Evolutionary conservation across 2,888 invertebrate genomes (phyloP).

Genomic region (Neoascia interrupta): DNA sequence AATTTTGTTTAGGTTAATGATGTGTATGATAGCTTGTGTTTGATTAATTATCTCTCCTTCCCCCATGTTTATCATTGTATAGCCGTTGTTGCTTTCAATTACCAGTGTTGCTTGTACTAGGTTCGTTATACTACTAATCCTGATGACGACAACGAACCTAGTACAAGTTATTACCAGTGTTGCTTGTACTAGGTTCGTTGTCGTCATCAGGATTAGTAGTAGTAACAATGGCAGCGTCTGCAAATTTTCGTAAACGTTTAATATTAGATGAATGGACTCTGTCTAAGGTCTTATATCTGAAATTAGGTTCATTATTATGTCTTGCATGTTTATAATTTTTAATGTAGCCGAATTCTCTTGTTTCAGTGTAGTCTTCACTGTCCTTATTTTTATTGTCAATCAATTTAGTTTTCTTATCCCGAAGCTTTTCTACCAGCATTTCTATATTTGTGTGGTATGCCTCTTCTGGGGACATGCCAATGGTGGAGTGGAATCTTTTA

Average conservation of each 20-base stretch:
- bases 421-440: background rate
- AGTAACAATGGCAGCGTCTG: conserved; percentile 20
- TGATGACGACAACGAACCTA: no score
- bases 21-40: conserved; percentile 18
- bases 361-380: conserved; percentile 20
- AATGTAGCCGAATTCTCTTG: no score
- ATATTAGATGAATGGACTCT: conserved; percentile 19
- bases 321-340: conserved; percentile 18
- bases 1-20: background rate
- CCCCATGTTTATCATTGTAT: conserved; percentile 16
- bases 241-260: conserved; percentile 34
- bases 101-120: no score
- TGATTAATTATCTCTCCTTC: conserved; percentile 15
- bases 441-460: conserved; percentile 23
- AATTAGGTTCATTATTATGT: conserved; percentile 25
- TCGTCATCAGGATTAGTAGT: conserved; percentile 8
- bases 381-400: conserved; percentile 10
- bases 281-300: conserved; percentile 14
- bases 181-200: conserved; percentile 24
- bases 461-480: conserved; percentile 23
- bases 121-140: no score
- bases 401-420: conserved; percentile 5
- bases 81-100: conserved; percentile 1
- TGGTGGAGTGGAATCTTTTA: conserved; percentile 20
- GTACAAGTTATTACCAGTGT: background rate